A percentile compares a stretch with the other conserved stretches of the same genome.
These are phyloP conservation scores for Intellagama lesueurii DNA, from an alignment of 2,797 vertebrate genomes.

Conservation along the genomic window DNA sequence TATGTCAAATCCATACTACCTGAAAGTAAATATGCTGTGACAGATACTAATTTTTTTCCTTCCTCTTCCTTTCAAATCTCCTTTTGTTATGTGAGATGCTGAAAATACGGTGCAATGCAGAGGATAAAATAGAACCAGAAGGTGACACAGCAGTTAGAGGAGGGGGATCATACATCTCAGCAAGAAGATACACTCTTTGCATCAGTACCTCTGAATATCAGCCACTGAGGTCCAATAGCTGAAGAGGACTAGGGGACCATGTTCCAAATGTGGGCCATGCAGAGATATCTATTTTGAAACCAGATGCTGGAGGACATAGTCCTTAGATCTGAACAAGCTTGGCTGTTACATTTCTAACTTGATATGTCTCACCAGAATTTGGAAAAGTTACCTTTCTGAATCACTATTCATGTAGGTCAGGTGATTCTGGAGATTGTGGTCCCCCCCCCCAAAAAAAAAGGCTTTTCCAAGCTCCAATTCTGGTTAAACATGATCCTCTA, in stretches of 20 bases:
- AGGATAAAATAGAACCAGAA: not conserved
- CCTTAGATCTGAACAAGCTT: not conserved
- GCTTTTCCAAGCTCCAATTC: too few species aligned
- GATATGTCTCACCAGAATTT: not conserved
- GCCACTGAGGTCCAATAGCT: not conserved
- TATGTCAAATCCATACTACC: conserved; percentile 34
- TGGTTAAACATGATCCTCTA: too few species aligned
- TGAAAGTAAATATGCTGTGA: conserved; percentile 1
- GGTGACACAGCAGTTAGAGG: not conserved
- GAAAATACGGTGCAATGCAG: not conserved
- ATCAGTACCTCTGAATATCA: not conserved
- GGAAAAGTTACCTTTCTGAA: too few species aligned
- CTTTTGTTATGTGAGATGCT: not conserved
- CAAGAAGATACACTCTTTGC: not conserved
- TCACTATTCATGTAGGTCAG: too few species aligned
- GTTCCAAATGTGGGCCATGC: too few species aligned
- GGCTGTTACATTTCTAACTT: not conserved
- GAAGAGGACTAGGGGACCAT: not conserved
- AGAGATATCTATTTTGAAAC: too few species aligned
- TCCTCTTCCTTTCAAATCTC: not conserved
- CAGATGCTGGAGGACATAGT: not conserved
- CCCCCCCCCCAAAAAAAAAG: too few species aligned
- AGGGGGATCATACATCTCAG: not conserved
- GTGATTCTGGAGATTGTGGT: too few species aligned
- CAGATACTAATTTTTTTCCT: conserved; percentile 1